Evolutionary conservation across 2,797 vertebrate genomes (phyloP), one percentile per base, ranked within the genome.

Genomic region (Leucoraja ocellata): DNA sequence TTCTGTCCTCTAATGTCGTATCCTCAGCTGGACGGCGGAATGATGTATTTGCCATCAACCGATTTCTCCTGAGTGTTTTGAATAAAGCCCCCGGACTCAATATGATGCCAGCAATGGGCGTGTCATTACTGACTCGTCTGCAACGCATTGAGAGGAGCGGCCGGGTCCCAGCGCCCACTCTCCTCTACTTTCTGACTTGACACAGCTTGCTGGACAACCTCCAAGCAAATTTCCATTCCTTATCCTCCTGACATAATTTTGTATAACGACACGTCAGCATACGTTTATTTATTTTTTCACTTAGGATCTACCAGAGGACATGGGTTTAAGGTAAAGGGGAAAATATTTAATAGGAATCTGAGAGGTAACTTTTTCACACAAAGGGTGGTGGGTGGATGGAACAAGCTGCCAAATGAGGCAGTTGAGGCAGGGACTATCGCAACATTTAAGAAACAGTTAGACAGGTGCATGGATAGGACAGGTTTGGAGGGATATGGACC

Each of bases 1-100:
- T 74, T 68, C 39, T 76, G 36, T 76, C 71, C 39, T 74, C 39
- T 7, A 92, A 91, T 92, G 90, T 28, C 90, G 90, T 76, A 71
- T 92, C 71, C 90, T 92, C 71, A 76, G 90, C 71, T 25, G 90
- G 90, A n/a, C 71, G 73, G 71, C 46, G 84, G 63, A 88, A 88
- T 88, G 90, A 73, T n/a, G 90, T 54, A 23, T 76, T 58, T 74
- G 39, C 90, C 90, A 76, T 54, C 39, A 76, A 92, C 21, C 71
- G 71, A 92, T 76, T 92, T 76, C 90, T 92, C 39, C 32, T 54
- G 39, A 92, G 73, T 68, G 88, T 32, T 71, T 91, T 71, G 32
- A 92, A 39, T 54, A 28, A 39, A 76, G 39, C 71, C 90, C 86
- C 63, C 65, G 36, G 32, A 21, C 88, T 65, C 7, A 65, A 36